A percentile compares a stretch with the other conserved stretches of the same genome.
These are phyloP conservation scores for Sesia bembeciformis DNA, from an alignment of 2,888 invertebrate species.

Conservation along the genomic window DNA sequence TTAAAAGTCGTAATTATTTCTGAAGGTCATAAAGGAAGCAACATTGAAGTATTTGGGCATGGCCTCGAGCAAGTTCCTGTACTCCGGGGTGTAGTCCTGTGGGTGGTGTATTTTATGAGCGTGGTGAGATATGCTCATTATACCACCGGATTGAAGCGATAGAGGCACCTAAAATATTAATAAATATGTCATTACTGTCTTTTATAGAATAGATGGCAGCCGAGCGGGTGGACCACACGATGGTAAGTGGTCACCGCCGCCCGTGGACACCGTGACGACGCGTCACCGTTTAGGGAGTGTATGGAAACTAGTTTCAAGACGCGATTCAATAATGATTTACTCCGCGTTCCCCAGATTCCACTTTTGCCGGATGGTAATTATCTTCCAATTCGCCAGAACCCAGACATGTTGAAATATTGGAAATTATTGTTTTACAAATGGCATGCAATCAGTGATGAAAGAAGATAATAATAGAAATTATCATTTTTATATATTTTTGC, in stretches of 20 bases:
- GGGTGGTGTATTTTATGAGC: constrained; percentile 43
- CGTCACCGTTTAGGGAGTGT: too few species aligned
- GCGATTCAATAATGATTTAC: too few species aligned
- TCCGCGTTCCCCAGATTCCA: too few species aligned
- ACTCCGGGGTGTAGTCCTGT: constrained; percentile 33
- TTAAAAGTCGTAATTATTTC: constrained; percentile 44
- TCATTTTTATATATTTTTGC: too few species aligned
- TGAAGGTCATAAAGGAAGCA: constrained; percentile 35
- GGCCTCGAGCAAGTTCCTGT: constrained; percentile 23
- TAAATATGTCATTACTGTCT: neutral
- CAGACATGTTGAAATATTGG: too few species aligned
- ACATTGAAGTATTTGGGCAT: constrained; percentile 49
- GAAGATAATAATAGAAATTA: too few species aligned
- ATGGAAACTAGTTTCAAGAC: too few species aligned
- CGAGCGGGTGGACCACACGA: constrained; percentile 8
- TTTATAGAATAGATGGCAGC: constrained; percentile 2
- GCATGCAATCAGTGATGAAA: too few species aligned
- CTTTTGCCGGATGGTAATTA: too few species aligned
- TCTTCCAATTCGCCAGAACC: too few species aligned
- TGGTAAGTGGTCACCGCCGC: constrained; percentile 27
- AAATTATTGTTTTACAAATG: too few species aligned
- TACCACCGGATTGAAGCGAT: constrained; percentile 19
- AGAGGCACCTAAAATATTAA: constrained; percentile 25
- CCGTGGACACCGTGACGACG: neutral
- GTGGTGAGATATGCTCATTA: constrained; percentile 38